A percentile compares a stretch with the other conserved stretches of the same genome.
These are phyloP conservation scores for Matsumyia berberina DNA, from an alignment of 2,888 invertebrate species.

Conservation along the genomic window DNA sequence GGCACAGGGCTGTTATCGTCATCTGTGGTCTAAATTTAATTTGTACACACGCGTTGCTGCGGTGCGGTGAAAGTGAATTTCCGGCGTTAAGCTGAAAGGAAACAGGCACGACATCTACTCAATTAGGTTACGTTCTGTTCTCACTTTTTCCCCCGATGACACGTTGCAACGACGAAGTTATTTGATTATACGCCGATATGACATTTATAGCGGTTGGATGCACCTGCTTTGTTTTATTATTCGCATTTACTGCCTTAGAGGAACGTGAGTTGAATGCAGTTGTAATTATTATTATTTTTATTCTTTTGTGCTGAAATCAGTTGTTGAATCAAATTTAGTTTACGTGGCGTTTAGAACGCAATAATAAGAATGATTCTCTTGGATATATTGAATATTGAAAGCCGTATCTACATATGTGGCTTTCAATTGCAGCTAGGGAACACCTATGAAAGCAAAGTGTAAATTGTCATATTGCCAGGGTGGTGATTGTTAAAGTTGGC, in stretches of 20 bases:
- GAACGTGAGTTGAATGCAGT: constrained; percentile 47
- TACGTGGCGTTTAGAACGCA: neutral
- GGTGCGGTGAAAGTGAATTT: constrained; percentile 57
- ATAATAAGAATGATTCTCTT: neutral
- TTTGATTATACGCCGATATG: constrained; percentile 48
- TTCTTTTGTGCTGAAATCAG: constrained; percentile 21
- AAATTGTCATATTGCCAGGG: too few species aligned
- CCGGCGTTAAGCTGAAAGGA: constrained; percentile 44
- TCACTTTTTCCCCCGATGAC: constrained; percentile 37
- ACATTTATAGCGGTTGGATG: constrained; percentile 48
- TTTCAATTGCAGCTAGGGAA: too few species aligned
- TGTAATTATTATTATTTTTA: constrained; percentile 3
- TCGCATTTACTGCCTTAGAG: constrained; percentile 33
- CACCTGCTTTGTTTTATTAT: constrained; percentile 51
- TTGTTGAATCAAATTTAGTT: constrained; percentile 3
- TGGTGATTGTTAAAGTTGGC: too few species aligned
- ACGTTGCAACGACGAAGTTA: constrained; percentile 22
- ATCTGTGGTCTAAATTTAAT: constrained; percentile 40
- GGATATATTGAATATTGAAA: neutral
- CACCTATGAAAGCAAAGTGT: too few species aligned
- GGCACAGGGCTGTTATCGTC: constrained; percentile 4
- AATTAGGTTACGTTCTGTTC: constrained; percentile 41
- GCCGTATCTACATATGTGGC: too few species aligned
- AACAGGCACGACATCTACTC: constrained; percentile 8
- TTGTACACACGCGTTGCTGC: constrained; percentile 7